Conservation (phyloP, 2,797 vertebrate genomes). For the Coregonus ussuriensis region DNA sequence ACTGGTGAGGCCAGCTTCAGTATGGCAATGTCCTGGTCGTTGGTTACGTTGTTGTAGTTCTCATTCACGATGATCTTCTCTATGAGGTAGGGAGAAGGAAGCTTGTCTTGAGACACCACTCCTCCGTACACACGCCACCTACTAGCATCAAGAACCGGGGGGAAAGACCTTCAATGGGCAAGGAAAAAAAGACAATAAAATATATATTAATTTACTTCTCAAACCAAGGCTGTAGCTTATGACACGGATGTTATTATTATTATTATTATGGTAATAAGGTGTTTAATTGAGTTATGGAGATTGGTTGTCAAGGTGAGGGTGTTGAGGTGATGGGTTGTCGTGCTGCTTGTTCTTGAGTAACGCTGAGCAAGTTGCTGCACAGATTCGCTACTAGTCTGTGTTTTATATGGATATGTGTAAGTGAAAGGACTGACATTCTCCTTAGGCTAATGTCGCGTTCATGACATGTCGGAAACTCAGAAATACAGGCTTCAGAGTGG, state of each 20-base stretch:
- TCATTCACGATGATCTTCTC: constrained; percentile 80
- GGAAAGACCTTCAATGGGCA: constrained; percentile 22
- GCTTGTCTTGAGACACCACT: constrained; percentile 67
- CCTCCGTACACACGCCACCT: constrained; percentile 83
- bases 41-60: constrained; percentile 74
- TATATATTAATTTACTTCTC: not conserved
- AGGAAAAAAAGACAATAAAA: not conserved
- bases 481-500: too few species aligned
- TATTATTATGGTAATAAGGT: not conserved
- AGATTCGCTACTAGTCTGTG: not conserved
- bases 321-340: not conserved
- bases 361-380: not conserved
- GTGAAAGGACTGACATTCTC: not conserved
- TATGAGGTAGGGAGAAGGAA: constrained; percentile 62
- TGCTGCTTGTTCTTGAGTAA: not conserved
- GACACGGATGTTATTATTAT: not conserved
- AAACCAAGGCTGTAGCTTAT: not conserved
- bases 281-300: not conserved
- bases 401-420: not conserved
- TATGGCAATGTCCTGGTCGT: constrained; percentile 85
- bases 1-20: constrained; percentile 75
- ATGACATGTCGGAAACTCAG: too few species aligned
- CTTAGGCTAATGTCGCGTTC: too few species aligned
- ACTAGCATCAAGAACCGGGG: constrained; percentile 47
- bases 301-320: not conserved